Evolutionary conservation across 1,140 invertebrate genomes (phyloP).

Genomic region (Leptinotarsa texana): DNA sequence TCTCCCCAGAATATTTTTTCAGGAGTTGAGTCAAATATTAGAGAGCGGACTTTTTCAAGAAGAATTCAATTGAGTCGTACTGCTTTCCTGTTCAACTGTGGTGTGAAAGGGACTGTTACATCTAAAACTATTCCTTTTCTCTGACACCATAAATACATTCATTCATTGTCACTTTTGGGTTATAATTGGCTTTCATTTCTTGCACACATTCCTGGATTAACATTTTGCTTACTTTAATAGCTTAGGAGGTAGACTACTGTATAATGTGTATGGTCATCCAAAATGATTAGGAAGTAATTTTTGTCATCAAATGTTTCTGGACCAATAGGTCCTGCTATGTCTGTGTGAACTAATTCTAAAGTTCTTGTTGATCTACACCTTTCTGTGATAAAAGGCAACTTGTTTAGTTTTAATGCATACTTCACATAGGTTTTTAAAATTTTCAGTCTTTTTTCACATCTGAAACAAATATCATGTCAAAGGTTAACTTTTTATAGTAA

Average conservation of each 20-base stretch:
- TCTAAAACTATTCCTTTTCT: background rate
- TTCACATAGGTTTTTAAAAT: background rate
- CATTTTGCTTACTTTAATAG: background rate
- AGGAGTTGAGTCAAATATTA: background rate
- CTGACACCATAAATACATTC: background rate
- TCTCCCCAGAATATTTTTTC: background rate
- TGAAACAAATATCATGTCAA: background rate
- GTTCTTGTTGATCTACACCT: background rate
- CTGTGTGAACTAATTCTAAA: background rate
- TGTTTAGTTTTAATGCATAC: background rate
- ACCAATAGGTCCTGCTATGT: background rate
- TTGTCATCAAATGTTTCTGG: background rate
- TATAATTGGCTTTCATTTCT: background rate
- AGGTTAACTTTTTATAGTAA: background rate
- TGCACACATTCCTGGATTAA: background rate
- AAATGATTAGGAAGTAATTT: background rate
- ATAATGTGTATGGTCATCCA: background rate
- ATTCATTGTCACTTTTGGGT: background rate
- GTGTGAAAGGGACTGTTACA: background rate
- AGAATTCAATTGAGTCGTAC: background rate
- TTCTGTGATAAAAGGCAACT: background rate
- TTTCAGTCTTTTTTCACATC: background rate
- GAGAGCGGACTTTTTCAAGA: background rate
- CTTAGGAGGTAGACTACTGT: background rate
- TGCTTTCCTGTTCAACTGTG: background rate